Evolutionary conservation across 2,797 vertebrate genomes (phyloP), one percentile per base, ranked within the genome.

Genomic region (Masticophis lateralis): DNA sequence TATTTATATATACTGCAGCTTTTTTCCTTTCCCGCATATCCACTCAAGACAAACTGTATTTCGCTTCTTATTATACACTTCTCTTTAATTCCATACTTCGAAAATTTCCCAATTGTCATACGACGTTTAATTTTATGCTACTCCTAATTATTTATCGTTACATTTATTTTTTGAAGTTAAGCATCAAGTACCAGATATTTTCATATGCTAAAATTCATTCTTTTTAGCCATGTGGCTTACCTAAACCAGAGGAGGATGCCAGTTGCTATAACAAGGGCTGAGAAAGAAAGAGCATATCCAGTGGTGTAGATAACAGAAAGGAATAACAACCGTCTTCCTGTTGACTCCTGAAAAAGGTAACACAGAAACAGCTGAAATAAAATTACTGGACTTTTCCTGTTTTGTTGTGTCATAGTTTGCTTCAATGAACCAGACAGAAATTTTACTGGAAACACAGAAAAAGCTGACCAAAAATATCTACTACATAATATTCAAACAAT

Each of bases 231-330:
- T 0, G 0, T 79, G 11, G 95, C 88, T 97, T 98, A 98, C 98
- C 98, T 98, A 97, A 98, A 98, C 97, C 97, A 95, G 28, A 98
- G 97, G 94, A 98, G 98, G 96, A 98, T 98, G 94, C 97, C 97
- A 1, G 98, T 98, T 93, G 98, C 98, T 86, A 98, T 96, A 95
- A 98, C 95, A 94, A 98, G 96, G 28, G 98, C 98, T 0, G 97
- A 98, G 96, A 98, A 98, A 94, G 98, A 98, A 86, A 98, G 97
- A 5, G 98, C 97, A 32, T 98, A 98, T 95, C 98, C 98, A 96
- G 98, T 97, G 1, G 98, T 98, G 95, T 98, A 98, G 97, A 98
- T 96, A 95, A 98, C 69, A 89, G 98, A 98, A 79, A 98, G 96
- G 61, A 97, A 98, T 94, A 98, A 97, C 66, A 98, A 96, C 91